A percentile compares a stretch with the other conserved stretches of the same genome.
Evolutionary conservation across 2,113 vertebrate genomes (phyloP).

Genomic region (Neogale vison): DNA sequence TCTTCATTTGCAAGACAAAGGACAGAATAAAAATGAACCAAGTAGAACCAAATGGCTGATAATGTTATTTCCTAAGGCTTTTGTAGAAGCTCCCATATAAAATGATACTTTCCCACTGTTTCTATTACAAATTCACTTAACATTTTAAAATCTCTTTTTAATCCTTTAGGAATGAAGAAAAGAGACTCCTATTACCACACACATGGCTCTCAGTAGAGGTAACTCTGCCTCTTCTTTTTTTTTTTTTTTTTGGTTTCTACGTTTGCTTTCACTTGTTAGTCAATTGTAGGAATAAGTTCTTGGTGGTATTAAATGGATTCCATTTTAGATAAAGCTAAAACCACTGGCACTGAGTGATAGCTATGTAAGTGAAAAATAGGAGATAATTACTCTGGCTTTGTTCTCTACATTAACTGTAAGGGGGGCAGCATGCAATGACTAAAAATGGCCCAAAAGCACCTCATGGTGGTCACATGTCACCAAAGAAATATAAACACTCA

Average conservation of each 20-base stretch:
- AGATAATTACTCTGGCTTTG: conserved; percentile 68
- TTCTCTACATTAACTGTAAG: conserved; percentile 59
- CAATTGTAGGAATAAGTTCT: conserved; percentile 75
- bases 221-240: conserved; percentile 39
- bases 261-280: conserved; percentile 67
- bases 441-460: not conserved
- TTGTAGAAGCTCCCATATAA: not conserved
- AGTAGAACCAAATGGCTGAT: not conserved
- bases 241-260: conserved; percentile 35
- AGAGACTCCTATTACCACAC: not conserved
- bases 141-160: conserved; percentile 49
- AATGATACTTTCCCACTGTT: conserved; percentile 46
- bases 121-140: conserved; percentile 31
- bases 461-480: not conserved
- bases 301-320: conserved; percentile 81
- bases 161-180: not conserved
- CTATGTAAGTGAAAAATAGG: conserved; percentile 70
- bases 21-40: not conserved
- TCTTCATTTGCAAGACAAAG: conserved; percentile 41
- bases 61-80: not conserved
- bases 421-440: not conserved
- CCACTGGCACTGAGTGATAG: conserved; percentile 67
- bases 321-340: conserved; percentile 78
- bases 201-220: not conserved
- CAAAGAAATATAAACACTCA: not conserved